Evolutionary conservation across 2,888 invertebrate species (phyloP), one percentile per base, ranked within the genome.

Genomic region (Caenorhabditis sp.): DNA sequence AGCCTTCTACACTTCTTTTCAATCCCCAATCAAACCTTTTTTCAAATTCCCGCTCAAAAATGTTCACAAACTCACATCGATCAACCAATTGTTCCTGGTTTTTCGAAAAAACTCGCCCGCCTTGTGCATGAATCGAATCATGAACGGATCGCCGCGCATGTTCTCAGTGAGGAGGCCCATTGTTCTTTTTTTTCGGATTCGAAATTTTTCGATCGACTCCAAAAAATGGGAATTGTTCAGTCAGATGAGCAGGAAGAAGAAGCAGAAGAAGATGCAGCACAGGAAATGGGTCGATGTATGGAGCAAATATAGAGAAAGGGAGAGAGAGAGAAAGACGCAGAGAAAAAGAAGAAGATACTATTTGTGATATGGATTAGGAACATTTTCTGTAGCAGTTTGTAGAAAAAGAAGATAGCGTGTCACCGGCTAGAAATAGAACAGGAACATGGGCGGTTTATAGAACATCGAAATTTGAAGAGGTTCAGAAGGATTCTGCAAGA

Each of bases 101-200:
- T 75, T 79, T 47, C 82, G 38, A 70, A 86, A 88, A 16, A 88
- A 35, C 19, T 74, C 75, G 61, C 82, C 87, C 2, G 86, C 85
- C n/a, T 85, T 81, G 14, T 68, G 63, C 77, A 89, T 76, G 59
- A 89, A 89, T 47, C 74, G 70, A n/a, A 85, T 31, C 81, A 87
- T 82, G 35, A 80, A 74, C 14, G 85, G 84, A 69, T 89, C 89
- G 66, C 80, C 72, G 10, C 87, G 76, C 87, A 88, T 89, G 22
- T 56, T 81, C 51, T 87, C 86, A 22, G 86, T 82, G 41, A 88
- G 68, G 35, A 82, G 79, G 49, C 80, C 80, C 86, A 86, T 84
- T n/a, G n/a, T n/a, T n/a, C n/a, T n/a, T n/a, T n/a, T n/a, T 54
- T 54, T 63, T 47, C 38, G 56, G 24, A 63, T n/a, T n/a, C 2